phyloP scores from a whole-genome alignment of 2,888 invertebrate genomes.

The Calliopum simillimum region DNA sequence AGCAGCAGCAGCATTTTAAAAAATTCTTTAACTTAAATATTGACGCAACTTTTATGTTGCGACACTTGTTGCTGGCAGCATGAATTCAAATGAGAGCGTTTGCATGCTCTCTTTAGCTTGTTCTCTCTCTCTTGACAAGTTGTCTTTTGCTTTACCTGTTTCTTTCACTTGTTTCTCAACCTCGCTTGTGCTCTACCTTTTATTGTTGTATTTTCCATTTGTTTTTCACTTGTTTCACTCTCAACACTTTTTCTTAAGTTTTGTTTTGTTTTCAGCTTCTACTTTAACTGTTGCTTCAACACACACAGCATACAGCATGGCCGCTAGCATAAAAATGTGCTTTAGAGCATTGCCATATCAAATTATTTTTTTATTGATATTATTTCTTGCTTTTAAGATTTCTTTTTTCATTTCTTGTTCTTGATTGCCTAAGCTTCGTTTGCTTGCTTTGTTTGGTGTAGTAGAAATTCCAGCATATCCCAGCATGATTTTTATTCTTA shows the following conservation, averaged over 20 bases:
- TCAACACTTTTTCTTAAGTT: constrained; percentile 37
- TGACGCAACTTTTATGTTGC: background rate
- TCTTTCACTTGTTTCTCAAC: constrained; percentile 63
- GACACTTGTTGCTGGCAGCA: constrained; percentile 23
- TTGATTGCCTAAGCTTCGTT: background rate
- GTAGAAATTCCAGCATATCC: too few species aligned
- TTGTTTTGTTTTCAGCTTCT: constrained; percentile 10
- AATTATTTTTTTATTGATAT: background rate
- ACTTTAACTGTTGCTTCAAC: constrained; percentile 27
- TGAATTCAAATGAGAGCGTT: background rate
- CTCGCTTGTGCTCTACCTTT: too few species aligned
- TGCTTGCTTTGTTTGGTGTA: too few species aligned
- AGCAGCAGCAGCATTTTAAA: background rate
- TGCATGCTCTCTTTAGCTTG: background rate
- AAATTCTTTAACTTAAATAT: constrained; percentile 8
- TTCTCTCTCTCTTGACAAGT: constrained; percentile 15
- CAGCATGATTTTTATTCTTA: too few species aligned
- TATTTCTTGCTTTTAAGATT: constrained; percentile 5
- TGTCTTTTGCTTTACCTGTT: constrained; percentile 41
- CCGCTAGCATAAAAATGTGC: constrained; percentile 1
- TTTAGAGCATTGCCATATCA: constrained; percentile 22
- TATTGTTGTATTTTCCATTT: constrained; percentile 53
- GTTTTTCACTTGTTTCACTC: constrained; percentile 6
- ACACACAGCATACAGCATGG: constrained; percentile 53
- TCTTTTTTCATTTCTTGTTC: constrained; percentile 20